Conservation (phyloP, 1,140 invertebrate species). For the Pissodes strobi region DNA sequence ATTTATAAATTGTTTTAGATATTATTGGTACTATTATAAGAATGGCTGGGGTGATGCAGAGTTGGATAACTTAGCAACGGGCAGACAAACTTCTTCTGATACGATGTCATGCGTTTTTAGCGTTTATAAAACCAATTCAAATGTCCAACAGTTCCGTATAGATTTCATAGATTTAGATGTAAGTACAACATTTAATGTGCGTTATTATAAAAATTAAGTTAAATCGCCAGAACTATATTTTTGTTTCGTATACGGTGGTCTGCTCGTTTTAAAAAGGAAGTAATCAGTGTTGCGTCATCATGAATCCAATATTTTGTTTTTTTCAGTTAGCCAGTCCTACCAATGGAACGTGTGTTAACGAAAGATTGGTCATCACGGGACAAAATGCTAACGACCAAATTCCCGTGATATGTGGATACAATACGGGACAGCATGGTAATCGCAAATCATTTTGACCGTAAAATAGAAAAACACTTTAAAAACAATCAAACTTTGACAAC, state of each 20-base stretch:
- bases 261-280: too few species aligned
- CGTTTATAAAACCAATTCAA: conserved; percentile 63
- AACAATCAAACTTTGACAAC: background rate
- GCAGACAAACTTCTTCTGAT: conserved; percentile 50
- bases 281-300: background rate
- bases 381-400: conserved; percentile 70
- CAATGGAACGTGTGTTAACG: conserved; percentile 68
- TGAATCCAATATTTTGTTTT: background rate
- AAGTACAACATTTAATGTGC: conserved; percentile 33
- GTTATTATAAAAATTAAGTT: too few species aligned
- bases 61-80: background rate
- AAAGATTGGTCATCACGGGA: conserved; percentile 71
- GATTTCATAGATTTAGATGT: conserved; percentile 75
- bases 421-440: conserved; percentile 74
- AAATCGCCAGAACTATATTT: too few species aligned
- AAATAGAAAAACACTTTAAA: background rate
- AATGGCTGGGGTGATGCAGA: conserved; percentile 7
- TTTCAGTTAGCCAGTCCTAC: conserved; percentile 67
- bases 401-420: conserved; percentile 74
- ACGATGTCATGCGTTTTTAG: conserved; percentile 64
- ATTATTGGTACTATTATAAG: conserved; percentile 19
- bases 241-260: too few species aligned
- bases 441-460: too few species aligned
- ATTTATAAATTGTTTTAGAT: conserved; percentile 7
- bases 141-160: conserved; percentile 68